Base-by-base conservation (phyloP, 2,113 vertebrate species). In the Tupaia chinensis region DNA sequence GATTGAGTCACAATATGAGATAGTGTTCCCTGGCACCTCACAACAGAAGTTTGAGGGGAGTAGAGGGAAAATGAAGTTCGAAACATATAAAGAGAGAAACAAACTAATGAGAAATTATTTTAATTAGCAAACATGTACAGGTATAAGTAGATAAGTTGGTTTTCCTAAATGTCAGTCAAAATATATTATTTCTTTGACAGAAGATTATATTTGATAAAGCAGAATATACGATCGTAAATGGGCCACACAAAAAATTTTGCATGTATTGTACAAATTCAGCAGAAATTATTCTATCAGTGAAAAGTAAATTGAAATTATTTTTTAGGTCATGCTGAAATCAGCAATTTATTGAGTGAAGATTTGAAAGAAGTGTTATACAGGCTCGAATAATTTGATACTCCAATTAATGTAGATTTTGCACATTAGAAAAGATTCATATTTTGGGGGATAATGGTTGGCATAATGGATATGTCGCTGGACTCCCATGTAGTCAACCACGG, bases 261-360 rank as follows among this genome's bases (percentile, higher is more conserved):
- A 53, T 79, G 8, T 85, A 9, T 79, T 89, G 25, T 60, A 61
- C 74, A 63, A 86, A 87, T 54, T 60, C 11, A 54, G 17, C 17
- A 83, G 65, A 94, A 86, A 44, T 74, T 87, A 73, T 63, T 90
- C 20, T 65, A 83, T 23, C 15, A 93, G 68, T 82, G 1, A 89
- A 44, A 92, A 73, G 10, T 61, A 25, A 82, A 95, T 65, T 87
- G 1, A 2, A 68, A 65, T 27, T 44, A 53, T 54, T 72, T 84
- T 73, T 54, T 1, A 29, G n/a, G n/a, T 83, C 9, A 90, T 68
- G 92, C 9, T 78, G 4, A 82, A 73, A 60, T 73, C 16, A 86
- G 16, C 0, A 73, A 56, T 68, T 95, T 20, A 66, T 44, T 74
- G 80, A 85, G 68, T 29, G 9, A 27, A 85, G 23, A 88, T 81